Conservation (phyloP, 2,113 vertebrate species). For the Pungitius pungitius region DNA sequence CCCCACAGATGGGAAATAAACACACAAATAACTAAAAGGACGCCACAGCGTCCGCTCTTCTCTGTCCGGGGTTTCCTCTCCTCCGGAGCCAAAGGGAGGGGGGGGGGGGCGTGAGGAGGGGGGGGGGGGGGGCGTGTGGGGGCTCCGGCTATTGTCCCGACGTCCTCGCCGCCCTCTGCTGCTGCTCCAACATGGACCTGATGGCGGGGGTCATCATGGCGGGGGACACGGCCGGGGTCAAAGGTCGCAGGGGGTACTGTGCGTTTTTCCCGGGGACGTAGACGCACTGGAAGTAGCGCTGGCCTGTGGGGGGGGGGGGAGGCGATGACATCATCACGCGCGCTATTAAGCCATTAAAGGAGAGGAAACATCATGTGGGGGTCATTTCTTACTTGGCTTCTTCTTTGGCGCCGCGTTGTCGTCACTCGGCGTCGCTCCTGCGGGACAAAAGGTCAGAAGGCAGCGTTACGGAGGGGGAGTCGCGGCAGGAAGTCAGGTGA, state of each 20-base stretch:
- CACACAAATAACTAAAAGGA: constrained; percentile 51
- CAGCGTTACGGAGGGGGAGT: not conserved
- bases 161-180: constrained; percentile 70
- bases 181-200: constrained; percentile 78
- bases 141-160: constrained; percentile 67
- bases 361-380: no score
- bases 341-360: no score
- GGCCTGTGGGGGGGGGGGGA: constrained; percentile 60
- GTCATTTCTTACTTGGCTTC: constrained; percentile 55
- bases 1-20: constrained; percentile 22
- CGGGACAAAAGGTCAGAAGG: constrained; percentile 6
- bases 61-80: constrained; percentile 1
- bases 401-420: constrained; percentile 71
- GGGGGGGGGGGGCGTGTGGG: no score
- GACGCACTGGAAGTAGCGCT: constrained; percentile 83
- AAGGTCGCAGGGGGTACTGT: constrained; percentile 76
- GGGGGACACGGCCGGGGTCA: constrained; percentile 75
- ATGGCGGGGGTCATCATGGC: constrained; percentile 75
- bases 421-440: constrained; percentile 65
- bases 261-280: constrained; percentile 76
- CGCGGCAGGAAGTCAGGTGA: not conserved
- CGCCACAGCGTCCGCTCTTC: constrained; percentile 28
- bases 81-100: no score
- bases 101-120: no score
- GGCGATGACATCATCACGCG: not conserved